A percentile compares a stretch with the other conserved stretches of the same genome.
Conservation (phyloP, 2,113 vertebrate species). For the Saguinus imperator region DNA sequence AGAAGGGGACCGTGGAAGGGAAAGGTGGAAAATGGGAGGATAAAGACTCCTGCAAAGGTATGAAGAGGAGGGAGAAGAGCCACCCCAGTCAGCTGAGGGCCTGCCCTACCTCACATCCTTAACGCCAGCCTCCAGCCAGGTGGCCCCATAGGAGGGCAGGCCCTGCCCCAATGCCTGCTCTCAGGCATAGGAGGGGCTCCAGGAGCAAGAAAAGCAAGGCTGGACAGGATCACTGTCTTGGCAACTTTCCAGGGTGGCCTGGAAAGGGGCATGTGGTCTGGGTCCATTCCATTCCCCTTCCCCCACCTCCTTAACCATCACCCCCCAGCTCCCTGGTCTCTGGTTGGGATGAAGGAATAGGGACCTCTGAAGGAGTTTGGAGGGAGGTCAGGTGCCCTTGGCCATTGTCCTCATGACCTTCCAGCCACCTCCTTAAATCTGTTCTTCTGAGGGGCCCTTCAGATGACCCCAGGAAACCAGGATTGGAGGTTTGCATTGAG, state of each 20-base stretch:
- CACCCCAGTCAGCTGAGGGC: background rate
- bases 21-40: background rate
- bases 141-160: background rate
- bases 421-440: background rate
- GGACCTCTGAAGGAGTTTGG: background rate
- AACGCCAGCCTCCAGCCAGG: background rate
- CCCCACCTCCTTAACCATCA: background rate
- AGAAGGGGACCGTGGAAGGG: background rate
- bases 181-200: background rate
- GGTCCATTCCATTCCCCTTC: background rate
- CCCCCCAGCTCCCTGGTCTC: background rate
- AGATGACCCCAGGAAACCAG: background rate
- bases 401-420: background rate
- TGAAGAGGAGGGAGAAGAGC: background rate
- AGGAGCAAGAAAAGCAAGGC: background rate
- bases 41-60: background rate
- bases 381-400: background rate
- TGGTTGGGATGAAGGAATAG: background rate
- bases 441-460: background rate
- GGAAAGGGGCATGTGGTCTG: background rate
- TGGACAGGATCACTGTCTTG: background rate
- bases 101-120: background rate
- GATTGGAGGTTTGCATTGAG: background rate
- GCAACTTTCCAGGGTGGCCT: background rate
- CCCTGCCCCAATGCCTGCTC: background rate